These are phyloP conservation scores for Blera fallax DNA, from an alignment of 2,888 invertebrate genomes.

Conservation along the genomic window DNA sequence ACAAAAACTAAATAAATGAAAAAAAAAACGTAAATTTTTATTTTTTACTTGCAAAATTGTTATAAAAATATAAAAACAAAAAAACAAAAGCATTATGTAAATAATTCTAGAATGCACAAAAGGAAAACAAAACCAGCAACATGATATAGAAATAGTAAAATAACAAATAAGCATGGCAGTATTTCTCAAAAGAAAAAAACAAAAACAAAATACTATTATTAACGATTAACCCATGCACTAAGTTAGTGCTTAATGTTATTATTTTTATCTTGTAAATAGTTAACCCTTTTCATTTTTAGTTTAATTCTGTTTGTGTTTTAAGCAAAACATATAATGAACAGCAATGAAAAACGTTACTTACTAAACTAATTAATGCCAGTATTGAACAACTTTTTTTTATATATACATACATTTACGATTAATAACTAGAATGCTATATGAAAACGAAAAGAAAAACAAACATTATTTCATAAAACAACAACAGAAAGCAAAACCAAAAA, in stretches of 20 bases:
- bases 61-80: slow-evolving; percentile 32
- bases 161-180: slow-evolving; percentile 46
- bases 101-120: slow-evolving; percentile 68
- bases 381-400: slow-evolving; percentile 66
- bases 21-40: slow-evolving; percentile 58
- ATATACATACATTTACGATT: slow-evolving; percentile 64
- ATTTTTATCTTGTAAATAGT: slow-evolving; percentile 59
- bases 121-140: slow-evolving; percentile 39
- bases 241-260: slow-evolving; percentile 66
- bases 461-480: slow-evolving; percentile 26
- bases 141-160: slow-evolving; percentile 18
- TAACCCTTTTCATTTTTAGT: slow-evolving; percentile 27
- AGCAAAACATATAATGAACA: slow-evolving; percentile 37
- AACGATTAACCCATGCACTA: slow-evolving; percentile 62
- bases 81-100: slow-evolving; percentile 63
- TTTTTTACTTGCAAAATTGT: slow-evolving; percentile 72
- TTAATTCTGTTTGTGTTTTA: slow-evolving; percentile 40
- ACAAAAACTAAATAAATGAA: slow-evolving; percentile 40
- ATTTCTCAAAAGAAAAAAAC: slow-evolving; percentile 30
- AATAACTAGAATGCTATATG: slow-evolving; percentile 55
- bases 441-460: slow-evolving; percentile 27
- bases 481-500: slow-evolving; percentile 17
- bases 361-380: slow-evolving; percentile 67
- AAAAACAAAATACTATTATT: slow-evolving; percentile 35
- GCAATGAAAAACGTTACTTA: slow-evolving; percentile 59